A percentile compares a stretch with the other conserved stretches of the same genome.
These are phyloP conservation scores for Sinodicranocentrus sp. DNA, from an alignment of 2,888 invertebrate species.

Conservation along the genomic window DNA sequence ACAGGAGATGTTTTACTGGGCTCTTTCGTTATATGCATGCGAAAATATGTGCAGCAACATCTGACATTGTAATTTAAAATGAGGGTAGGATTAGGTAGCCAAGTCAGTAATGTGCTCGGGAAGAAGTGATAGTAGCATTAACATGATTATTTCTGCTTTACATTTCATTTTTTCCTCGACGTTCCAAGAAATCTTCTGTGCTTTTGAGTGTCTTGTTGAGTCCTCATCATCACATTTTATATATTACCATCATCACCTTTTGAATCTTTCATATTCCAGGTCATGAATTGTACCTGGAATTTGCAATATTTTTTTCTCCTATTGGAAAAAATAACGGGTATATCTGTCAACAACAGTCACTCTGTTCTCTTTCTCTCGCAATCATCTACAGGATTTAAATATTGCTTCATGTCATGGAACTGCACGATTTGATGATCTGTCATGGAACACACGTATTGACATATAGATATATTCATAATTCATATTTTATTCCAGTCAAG, in stretches of 20 bases:
- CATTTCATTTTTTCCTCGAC: background rate
- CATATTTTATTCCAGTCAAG: no score
- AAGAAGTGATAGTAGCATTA: background rate
- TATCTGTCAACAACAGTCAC: background rate
- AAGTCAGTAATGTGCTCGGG: background rate
- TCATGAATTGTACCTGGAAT: constrained; percentile 7
- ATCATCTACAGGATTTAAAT: no score
- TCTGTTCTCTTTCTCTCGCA: no score
- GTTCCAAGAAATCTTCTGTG: background rate
- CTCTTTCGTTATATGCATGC: background rate
- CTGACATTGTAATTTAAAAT: background rate
- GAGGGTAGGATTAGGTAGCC: background rate
- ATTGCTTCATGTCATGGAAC: background rate
- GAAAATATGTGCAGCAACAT: background rate
- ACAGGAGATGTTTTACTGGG: background rate
- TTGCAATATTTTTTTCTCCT: no score
- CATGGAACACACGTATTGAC: background rate
- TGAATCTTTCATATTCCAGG: constrained; percentile 12
- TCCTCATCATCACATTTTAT: constrained; percentile 2
- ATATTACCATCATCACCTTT: constrained; percentile 9
- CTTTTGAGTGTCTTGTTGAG: background rate
- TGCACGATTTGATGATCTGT: background rate
- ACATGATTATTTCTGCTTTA: constrained; percentile 14
- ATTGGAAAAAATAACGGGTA: background rate
- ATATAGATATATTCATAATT: no score